Evolutionary conservation across 2,888 invertebrate species (phyloP), one percentile per base, ranked within the genome.

Genomic region (Plebejus argus): DNA sequence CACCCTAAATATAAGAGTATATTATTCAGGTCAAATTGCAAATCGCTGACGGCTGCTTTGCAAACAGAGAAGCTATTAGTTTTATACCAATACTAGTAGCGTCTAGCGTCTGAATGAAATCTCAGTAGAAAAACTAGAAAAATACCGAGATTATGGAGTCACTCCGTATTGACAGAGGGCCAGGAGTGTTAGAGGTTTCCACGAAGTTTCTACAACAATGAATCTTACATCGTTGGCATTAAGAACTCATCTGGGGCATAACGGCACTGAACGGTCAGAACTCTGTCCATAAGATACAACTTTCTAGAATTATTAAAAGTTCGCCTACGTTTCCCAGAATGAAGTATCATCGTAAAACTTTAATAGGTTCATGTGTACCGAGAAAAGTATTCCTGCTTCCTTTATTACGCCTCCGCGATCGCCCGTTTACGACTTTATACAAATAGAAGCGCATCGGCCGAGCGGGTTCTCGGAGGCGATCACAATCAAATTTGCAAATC

Each of bases 21-120:
- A 78, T 81, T 80, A 78, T 81, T 81, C 81, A 79, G 82, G 81
- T 81, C 82, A 81, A 80, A 80, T 81, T 80, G 80, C 81, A 78
- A 81, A 79, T 78, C 76, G 79, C 80, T 81, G 82, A 81, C 81
- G 80, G 79, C 53, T 74, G 79, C 78, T 79, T 77, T 78, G 81
- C 82, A 82, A 82, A 81, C 78, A 82, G 78, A 78, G 79, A 75
- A 58, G 76, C 79, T 82, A 81, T 82, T 81, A 81, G 81, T 81
- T 82, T 81, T 80, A 81, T 81, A 77, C 78, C 75, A 80, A 77
- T 74, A 77, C 77, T 72, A n/a, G n/a, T n/a, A n/a, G n/a, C n/a
- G n/a, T n/a, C n/a, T n/a, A 77, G 45, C 61, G n/a, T 58, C 58
- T 72, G 77, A 77, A 61, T 58, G 45, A 58, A 61, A 58, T 20